A percentile compares a stretch with the other conserved stretches of the same genome.
Evolutionary conservation across 2,888 invertebrate genomes (phyloP).

Genomic region (Latrodectus elegans): DNA sequence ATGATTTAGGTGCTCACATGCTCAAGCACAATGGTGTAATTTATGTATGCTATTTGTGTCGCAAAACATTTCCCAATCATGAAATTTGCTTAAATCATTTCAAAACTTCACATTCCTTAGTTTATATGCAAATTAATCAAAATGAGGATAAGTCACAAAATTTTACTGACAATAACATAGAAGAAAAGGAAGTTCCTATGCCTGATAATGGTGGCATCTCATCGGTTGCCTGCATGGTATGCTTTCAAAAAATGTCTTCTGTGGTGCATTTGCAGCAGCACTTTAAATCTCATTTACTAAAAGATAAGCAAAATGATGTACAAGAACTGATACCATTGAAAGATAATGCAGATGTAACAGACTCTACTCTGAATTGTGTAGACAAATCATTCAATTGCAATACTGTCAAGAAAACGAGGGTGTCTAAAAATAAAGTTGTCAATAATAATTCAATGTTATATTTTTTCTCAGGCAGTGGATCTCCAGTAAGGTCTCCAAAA

Average conservation of each 20-base stretch:
- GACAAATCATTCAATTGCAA: background rate
- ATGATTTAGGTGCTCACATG: conserved; percentile 77
- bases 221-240: conserved; percentile 59
- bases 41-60: conserved; percentile 95
- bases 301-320: conserved; percentile 22
- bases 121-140: conserved; percentile 79
- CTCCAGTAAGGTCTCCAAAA: conserved; percentile 4
- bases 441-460: conserved; percentile 54
- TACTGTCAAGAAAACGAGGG: conserved; percentile 12
- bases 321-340: conserved; percentile 9
- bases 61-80: conserved; percentile 87
- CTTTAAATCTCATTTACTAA: conserved; percentile 52
- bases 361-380: background rate
- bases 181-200: conserved; percentile 21
- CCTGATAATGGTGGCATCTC: conserved; percentile 7
- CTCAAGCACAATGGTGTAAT: conserved; percentile 74
- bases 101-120: conserved; percentile 83
- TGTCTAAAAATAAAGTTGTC: conserved; percentile 32
- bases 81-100: conserved; percentile 88
- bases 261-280: conserved; percentile 54
- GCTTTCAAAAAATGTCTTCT: conserved; percentile 61
- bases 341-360: background rate
- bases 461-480: conserved; percentile 24
- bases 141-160: conserved; percentile 12
- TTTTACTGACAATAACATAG: background rate